Evolutionary conservation across 1,140 invertebrate genomes (phyloP).

Genomic region (Archegozetes longisetosus): DNA sequence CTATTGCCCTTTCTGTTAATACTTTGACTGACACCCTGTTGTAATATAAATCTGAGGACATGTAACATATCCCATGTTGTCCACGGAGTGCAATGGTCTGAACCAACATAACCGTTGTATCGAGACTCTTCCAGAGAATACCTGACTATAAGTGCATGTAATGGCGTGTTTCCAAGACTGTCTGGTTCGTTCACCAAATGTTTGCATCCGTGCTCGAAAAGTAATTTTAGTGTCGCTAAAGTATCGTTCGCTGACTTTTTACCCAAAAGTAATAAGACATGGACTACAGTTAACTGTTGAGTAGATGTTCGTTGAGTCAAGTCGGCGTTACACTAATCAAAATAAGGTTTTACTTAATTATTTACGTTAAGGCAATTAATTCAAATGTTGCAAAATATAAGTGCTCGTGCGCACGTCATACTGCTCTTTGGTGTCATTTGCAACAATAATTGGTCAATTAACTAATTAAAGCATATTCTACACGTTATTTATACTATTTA

Average conservation of each 20-base stretch:
- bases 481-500: too few relatives aligned
- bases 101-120: slow-evolving; percentile 34
- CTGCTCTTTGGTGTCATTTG: too few relatives aligned
- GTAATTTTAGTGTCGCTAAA: slow-evolving; percentile 41
- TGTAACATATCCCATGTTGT: slow-evolving; percentile 54
- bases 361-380: too few relatives aligned
- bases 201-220: slow-evolving; percentile 44
- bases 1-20: slow-evolving; percentile 53
- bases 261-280: slow-evolving; percentile 33
- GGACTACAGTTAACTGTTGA: slow-evolving; percentile 52
- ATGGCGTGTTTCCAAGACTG: slow-evolving; percentile 43
- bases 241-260: slow-evolving; percentile 52
- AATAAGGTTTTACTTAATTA: too few relatives aligned
- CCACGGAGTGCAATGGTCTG: slow-evolving; percentile 37
- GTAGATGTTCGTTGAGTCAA: slow-evolving; percentile 49
- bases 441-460: too few relatives aligned
- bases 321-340: slow-evolving; percentile 44
- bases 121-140: slow-evolving; percentile 51
- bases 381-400: too few relatives aligned
- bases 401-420: too few relatives aligned
- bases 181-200: slow-evolving; percentile 54
- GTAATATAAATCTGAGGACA: slow-evolving; percentile 36
- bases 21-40: slow-evolving; percentile 45
- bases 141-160: slow-evolving; percentile 45
- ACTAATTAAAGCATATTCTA: too few relatives aligned